Conservation (phyloP, 2,797 vertebrate species). For the Clarias platycephalus region DNA sequence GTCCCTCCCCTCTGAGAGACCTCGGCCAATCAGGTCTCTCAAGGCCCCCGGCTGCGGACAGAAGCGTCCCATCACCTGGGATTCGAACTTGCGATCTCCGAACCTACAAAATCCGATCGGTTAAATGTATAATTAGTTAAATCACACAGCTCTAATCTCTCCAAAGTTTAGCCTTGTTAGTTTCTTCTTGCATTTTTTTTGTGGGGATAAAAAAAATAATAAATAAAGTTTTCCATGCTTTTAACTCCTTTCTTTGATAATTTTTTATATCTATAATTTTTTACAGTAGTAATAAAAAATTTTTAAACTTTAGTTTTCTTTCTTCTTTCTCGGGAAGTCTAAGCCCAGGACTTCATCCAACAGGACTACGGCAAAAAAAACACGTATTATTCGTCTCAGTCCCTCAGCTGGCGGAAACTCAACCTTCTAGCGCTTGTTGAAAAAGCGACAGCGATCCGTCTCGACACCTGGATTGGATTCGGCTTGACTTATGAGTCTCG, state of each 20-base stretch:
- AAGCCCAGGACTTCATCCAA: neutral
- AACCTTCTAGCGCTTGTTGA: neutral
- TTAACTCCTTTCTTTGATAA: neutral
- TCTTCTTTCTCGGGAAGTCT: neutral
- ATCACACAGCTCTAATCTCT: too few species aligned
- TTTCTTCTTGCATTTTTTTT: neutral
- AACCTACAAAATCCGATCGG: too few species aligned
- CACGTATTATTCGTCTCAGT: neutral
- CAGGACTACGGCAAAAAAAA: neutral
- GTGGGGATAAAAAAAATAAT: neutral
- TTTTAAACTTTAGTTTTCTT: neutral
- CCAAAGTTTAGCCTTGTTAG: neutral
- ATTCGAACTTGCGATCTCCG: too few species aligned
- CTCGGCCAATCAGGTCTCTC: too few species aligned
- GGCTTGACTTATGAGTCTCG: neutral
- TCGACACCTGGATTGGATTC: conserved; percentile 15
- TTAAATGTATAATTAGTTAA: too few species aligned
- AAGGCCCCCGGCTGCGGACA: too few species aligned
- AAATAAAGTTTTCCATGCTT: neutral
- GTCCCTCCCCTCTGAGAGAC: too few species aligned
- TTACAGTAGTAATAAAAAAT: neutral
- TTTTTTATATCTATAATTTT: neutral
- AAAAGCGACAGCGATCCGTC: neutral
- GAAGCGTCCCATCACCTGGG: too few species aligned
- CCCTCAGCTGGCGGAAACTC: neutral